phyloP scores from a whole-genome alignment of 2,113 vertebrate species.

The Myrmecobius fasciatus region DNA sequence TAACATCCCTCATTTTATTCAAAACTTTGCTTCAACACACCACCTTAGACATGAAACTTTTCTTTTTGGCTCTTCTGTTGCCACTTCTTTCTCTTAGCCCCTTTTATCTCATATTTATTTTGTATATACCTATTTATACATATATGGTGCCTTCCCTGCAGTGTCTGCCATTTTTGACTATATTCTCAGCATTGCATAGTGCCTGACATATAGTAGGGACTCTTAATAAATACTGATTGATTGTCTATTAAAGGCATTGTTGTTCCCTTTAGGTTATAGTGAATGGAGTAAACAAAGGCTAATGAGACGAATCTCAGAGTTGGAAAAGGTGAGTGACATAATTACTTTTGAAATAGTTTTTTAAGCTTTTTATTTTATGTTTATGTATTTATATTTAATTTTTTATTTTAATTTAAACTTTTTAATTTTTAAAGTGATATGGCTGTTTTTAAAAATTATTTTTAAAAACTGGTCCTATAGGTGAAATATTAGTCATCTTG shows the following conservation, averaged over 20 bases:
- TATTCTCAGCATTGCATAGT: background rate
- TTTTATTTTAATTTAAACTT: background rate
- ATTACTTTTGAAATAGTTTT: background rate
- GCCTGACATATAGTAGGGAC: background rate
- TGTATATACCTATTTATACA: background rate
- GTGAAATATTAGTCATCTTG: background rate
- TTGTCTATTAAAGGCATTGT: background rate
- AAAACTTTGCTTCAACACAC: background rate
- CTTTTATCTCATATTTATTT: background rate
- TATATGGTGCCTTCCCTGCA: background rate
- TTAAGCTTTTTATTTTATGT: background rate
- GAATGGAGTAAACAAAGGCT: conserved; percentile 94
- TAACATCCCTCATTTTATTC: background rate
- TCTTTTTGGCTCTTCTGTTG: background rate
- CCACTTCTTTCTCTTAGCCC: background rate
- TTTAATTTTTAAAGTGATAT: background rate
- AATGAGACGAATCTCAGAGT: conserved; percentile 86
- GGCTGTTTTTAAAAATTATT: background rate
- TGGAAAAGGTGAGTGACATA: conserved; percentile 90
- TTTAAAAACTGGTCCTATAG: background rate
- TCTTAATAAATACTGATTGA: background rate
- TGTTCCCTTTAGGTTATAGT: conserved; percentile 83
- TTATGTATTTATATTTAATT: background rate
- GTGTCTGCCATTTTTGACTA: background rate
- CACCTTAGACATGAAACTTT: background rate